Conservation (phyloP, 2,797 vertebrate genomes). For the Pipistrellus kuhlii region DNA sequence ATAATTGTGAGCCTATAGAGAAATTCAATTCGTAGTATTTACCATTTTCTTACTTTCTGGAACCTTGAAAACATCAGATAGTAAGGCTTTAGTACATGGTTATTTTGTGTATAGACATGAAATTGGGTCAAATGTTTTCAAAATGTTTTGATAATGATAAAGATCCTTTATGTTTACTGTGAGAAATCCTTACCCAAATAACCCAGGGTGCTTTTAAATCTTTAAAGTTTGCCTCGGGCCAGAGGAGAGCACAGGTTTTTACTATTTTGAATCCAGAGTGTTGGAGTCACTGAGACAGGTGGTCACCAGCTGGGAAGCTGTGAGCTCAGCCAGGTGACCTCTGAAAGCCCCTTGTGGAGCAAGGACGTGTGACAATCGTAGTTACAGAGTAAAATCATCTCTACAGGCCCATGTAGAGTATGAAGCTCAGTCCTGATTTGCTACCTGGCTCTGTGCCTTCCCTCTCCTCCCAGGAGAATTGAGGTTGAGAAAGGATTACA, state of each 20-base stretch:
- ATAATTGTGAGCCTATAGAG: constrained; percentile 5
- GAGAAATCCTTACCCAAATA: constrained; percentile 66
- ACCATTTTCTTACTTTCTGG: constrained; percentile 35
- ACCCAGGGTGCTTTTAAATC: constrained; percentile 59
- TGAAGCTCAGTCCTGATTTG: constrained; percentile 12
- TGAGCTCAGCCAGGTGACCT: constrained; percentile 74
- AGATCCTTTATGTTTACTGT: constrained; percentile 67
- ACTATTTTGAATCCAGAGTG: constrained; percentile 39
- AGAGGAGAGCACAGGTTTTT: constrained; percentile 55
- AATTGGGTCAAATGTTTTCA: constrained; percentile 67
- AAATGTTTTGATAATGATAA: constrained; percentile 75
- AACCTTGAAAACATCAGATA: constrained; percentile 75
- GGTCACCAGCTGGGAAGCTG: constrained; percentile 63
- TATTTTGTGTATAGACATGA: constrained; percentile 68
- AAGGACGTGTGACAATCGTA: constrained; percentile 57
- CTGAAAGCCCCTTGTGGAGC: constrained; percentile 60
- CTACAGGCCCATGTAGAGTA: not conserved
- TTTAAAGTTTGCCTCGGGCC: constrained; percentile 67
- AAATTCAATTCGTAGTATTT: constrained; percentile 59
- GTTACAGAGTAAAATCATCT: constrained; percentile 37
- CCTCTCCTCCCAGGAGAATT: constrained; percentile 59
- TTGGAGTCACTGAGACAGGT: constrained; percentile 66
- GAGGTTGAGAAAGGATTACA: constrained; percentile 52
- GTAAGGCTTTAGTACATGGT: constrained; percentile 3
- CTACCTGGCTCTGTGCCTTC: constrained; percentile 7